phyloP scores from a whole-genome alignment of 2,888 invertebrate genomes.

The Stegana nigrithorax region DNA sequence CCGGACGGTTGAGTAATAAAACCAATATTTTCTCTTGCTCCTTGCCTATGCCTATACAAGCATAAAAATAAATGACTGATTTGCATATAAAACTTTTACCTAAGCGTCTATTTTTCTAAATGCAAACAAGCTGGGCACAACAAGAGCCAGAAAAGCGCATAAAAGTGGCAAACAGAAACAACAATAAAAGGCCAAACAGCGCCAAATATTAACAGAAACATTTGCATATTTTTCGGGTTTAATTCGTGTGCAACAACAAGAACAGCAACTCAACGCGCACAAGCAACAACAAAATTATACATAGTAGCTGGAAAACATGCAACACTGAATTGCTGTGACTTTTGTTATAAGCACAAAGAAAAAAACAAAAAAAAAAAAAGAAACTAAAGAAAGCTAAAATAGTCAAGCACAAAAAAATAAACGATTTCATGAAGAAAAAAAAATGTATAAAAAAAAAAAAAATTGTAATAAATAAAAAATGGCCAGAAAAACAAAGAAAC shows the following conservation, averaged over 20 bases:
- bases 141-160: not conserved
- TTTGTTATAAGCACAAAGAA: constrained; percentile 40
- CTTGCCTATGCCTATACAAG: constrained; percentile 20
- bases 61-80: constrained; percentile 60
- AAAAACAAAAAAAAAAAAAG: not conserved
- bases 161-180: not conserved
- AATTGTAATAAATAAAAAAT: not conserved
- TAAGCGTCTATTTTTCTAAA: not conserved
- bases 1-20: no score
- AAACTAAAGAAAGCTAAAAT: not conserved
- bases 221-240: constrained; percentile 53
- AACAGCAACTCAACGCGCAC: constrained; percentile 26
- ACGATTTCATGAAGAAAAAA: not conserved
- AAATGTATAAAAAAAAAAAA: not conserved
- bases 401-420: not conserved
- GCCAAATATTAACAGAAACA: constrained; percentile 33
- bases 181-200: constrained; percentile 38
- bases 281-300: constrained; percentile 24
- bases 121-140: constrained; percentile 24
- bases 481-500: not conserved
- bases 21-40: no score
- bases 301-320: constrained; percentile 31
- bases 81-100: constrained; percentile 58
- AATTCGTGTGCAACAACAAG: constrained; percentile 46
- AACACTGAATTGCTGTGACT: constrained; percentile 27